Conservation (phyloP, 2,113 vertebrate genomes). For the Martes martes region DNA sequence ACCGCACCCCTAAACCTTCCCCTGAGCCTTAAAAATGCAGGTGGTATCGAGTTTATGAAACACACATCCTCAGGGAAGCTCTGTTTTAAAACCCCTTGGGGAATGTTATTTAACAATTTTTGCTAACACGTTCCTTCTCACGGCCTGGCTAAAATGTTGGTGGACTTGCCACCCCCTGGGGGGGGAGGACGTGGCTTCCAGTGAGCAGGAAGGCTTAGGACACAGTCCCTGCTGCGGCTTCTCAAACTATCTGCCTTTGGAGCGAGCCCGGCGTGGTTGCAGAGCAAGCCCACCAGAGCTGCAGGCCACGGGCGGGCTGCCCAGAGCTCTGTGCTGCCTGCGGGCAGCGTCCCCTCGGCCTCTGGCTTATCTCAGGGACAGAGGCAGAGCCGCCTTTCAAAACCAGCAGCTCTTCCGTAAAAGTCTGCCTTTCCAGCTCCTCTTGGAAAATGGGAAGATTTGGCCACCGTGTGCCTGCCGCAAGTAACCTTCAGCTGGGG, state of each 20-base stretch:
- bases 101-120: neutral
- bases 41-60: neutral
- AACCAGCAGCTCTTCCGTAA: neutral
- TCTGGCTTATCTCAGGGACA: neutral
- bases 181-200: neutral
- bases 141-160: neutral
- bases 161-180: rapidly evolving
- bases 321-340: rapidly evolving
- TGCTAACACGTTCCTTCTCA: neutral
- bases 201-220: neutral
- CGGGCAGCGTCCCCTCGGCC: neutral
- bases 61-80: neutral
- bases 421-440: neutral
- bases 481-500: neutral
- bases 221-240: too few relatives aligned
- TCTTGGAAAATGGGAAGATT: neutral
- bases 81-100: neutral
- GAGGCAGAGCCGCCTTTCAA: neutral
- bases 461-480: neutral
- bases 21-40: neutral
- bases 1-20: neutral
- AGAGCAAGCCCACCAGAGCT: neutral
- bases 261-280: too few relatives aligned
- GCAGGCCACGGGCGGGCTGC: rapidly evolving
- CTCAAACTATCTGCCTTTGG: neutral